These are phyloP conservation scores for Trematomus loennbergii DNA, from an alignment of 2,113 vertebrate species.

Conservation along the genomic window DNA sequence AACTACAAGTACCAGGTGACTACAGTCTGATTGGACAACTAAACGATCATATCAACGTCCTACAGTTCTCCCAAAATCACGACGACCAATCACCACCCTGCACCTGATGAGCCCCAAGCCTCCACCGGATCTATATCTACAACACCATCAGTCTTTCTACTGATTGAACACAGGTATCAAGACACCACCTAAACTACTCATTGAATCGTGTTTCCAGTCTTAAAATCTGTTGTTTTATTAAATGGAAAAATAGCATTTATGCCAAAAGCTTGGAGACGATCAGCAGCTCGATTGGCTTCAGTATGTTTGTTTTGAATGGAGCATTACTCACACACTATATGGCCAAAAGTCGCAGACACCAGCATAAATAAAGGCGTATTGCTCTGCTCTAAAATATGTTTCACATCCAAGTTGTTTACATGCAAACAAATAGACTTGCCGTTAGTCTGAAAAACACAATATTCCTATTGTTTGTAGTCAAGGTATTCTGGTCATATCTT, in stretches of 20 bases:
- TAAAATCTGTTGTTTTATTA: conserved; percentile 34
- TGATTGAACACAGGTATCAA: neutral
- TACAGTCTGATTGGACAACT: conserved; percentile 44
- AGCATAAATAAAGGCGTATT: too few species aligned
- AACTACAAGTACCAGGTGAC: conserved; percentile 21
- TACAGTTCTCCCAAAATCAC: conserved; percentile 27
- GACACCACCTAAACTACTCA: neutral
- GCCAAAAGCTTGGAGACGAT: too few species aligned
- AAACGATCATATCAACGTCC: conserved; percentile 43
- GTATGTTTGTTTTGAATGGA: too few species aligned
- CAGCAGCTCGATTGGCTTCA: too few species aligned
- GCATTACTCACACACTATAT: too few species aligned
- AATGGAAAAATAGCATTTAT: neutral
- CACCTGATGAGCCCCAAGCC: conserved; percentile 9
- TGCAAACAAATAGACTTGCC: too few species aligned
- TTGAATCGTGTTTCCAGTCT: conserved; percentile 48
- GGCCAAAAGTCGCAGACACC: too few species aligned
- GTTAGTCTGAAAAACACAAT: too few species aligned
- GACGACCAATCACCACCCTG: conserved; percentile 50
- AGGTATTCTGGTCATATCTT: too few species aligned
- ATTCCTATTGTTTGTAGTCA: too few species aligned
- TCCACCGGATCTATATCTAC: conserved; percentile 3
- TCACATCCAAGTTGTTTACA: too few species aligned
- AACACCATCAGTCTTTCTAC: neutral
- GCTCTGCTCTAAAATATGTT: too few species aligned